Percentiles rank a stretch among this genome's conserved stretches.
phyloP scores from a whole-genome alignment of 2,888 invertebrate species.

The Cataglyphis altisquamis region DNA sequence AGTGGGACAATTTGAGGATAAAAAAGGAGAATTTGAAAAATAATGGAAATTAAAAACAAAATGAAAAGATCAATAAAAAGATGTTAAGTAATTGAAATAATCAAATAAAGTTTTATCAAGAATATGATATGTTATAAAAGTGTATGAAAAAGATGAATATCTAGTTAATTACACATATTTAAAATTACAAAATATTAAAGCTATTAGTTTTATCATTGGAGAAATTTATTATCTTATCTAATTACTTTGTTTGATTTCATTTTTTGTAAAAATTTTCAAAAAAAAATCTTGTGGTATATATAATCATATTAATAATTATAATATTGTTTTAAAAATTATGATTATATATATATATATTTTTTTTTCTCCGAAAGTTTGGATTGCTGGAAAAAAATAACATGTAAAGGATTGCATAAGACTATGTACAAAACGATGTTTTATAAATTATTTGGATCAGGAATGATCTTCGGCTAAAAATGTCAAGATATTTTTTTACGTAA shows the following conservation, averaged over 20 bases:
- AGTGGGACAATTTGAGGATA: background rate
- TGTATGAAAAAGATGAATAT: background rate
- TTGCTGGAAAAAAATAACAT: background rate
- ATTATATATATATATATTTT: background rate
- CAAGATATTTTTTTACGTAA: background rate
- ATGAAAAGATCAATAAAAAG: slow-evolving; percentile 10
- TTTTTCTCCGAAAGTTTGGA: background rate
- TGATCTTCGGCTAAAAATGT: background rate
- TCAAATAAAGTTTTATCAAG: background rate
- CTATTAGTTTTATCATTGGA: background rate
- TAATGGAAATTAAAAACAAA: background rate
- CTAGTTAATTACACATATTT: background rate
- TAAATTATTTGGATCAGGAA: background rate
- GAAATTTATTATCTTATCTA: slow-evolving; percentile 6
- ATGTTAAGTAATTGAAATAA: slow-evolving; percentile 21
- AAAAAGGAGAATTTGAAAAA: slow-evolving; percentile 12
- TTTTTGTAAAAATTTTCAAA: background rate
- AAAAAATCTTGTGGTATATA: background rate
- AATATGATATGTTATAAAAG: slow-evolving; percentile 4
- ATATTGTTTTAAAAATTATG: slow-evolving; percentile 13
- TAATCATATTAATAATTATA: slow-evolving; percentile 12
- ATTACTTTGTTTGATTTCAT: slow-evolving; percentile 1
- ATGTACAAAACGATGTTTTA: background rate
- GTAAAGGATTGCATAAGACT: background rate
- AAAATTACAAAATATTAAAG: slow-evolving; percentile 5